Conservation (phyloP, 2,888 invertebrate species). For the Melanostoma mellinum region DNA sequence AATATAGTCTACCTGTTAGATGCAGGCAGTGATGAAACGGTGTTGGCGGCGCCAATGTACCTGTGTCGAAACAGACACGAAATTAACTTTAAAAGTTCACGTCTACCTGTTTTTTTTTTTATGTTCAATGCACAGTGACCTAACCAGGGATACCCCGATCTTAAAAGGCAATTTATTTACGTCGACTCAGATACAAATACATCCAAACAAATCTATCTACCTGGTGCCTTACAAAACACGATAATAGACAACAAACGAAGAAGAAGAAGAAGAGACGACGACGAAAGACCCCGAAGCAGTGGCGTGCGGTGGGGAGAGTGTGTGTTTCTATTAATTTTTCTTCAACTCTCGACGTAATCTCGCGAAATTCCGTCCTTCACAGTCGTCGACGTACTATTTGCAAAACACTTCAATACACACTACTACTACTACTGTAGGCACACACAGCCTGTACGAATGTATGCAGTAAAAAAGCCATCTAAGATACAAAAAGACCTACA, state of each 20-base stretch:
- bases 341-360: conserved; percentile 58
- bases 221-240: conserved; percentile 1
- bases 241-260: conserved; percentile 25
- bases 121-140: conserved; percentile 50
- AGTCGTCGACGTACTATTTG: conserved; percentile 56
- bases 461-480: conserved; percentile 46
- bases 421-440: conserved; percentile 6
- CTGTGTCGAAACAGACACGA: conserved; percentile 51
- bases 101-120: conserved; percentile 42
- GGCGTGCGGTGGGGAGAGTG: background rate
- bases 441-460: conserved; percentile 11
- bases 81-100: conserved; percentile 50
- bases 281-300: background rate
- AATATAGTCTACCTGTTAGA: conserved; percentile 31
- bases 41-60: conserved; percentile 56
- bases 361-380: conserved; percentile 70
- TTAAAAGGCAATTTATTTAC: conserved; percentile 42
- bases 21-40: conserved; percentile 1
- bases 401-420: conserved; percentile 52
- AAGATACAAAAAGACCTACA: conserved; percentile 50
- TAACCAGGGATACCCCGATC: conserved; percentile 65
- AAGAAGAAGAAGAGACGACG: conserved; percentile 8
- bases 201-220: conserved; percentile 8
- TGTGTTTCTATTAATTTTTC: conserved; percentile 46
- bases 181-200: conserved; percentile 14